These are phyloP conservation scores for Calameuta idolon DNA, from an alignment of 2,888 invertebrate species.

Conservation along the genomic window DNA sequence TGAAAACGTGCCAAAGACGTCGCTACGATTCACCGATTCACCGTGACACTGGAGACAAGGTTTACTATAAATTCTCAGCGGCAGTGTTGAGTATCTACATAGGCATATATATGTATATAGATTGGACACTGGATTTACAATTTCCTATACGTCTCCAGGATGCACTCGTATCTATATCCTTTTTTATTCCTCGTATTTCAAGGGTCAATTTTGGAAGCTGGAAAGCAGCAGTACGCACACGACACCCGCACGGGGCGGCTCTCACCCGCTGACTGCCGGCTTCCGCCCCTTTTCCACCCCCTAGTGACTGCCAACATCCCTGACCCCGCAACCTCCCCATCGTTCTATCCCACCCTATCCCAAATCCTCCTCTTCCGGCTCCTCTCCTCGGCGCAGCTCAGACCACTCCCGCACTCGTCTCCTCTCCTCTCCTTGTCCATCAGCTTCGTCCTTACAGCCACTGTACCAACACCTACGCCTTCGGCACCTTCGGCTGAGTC, in stretches of 20 bases:
- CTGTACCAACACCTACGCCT: background rate
- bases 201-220: background rate
- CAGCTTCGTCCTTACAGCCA: background rate
- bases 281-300: slow-evolving; percentile 60
- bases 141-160: background rate
- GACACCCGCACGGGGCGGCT: slow-evolving; percentile 57
- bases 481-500: background rate
- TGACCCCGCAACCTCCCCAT: slow-evolving; percentile 34
- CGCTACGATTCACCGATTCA: background rate
- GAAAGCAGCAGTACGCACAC: slow-evolving; percentile 28
- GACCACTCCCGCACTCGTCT: slow-evolving; percentile 36
- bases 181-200: background rate
- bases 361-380: slow-evolving; percentile 28
- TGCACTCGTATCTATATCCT: background rate
- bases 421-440: background rate
- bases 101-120: background rate
- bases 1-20: background rate
- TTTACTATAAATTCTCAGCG: background rate
- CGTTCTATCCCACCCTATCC: slow-evolving; percentile 24
- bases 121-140: background rate
- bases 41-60: background rate
- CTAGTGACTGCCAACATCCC: slow-evolving; percentile 41
- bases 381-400: slow-evolving; percentile 32
- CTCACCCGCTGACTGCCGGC: slow-evolving; percentile 61
- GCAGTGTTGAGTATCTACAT: background rate